A percentile compares a stretch with the other conserved stretches of the same genome.
Conservation (phyloP, 2,113 vertebrate species). For the Paralichthys olivaceus region DNA sequence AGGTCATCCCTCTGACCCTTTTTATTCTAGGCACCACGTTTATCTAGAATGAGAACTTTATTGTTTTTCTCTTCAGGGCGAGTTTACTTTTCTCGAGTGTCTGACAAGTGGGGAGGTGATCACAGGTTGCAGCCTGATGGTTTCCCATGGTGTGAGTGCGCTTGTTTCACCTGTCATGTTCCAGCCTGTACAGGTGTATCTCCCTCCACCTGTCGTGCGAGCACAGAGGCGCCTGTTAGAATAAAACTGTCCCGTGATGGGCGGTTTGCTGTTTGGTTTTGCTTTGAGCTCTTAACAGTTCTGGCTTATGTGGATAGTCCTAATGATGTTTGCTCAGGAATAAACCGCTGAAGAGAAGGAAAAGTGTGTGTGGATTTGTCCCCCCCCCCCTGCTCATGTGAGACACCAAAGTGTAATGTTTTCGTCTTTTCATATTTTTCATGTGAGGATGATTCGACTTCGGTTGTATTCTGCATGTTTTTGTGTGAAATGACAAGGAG, state of each 20-base stretch:
- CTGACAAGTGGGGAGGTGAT: conserved; percentile 21
- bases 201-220: conserved; percentile 82
- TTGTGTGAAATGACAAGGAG: conserved; percentile 66
- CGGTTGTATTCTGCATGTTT: conserved; percentile 20
- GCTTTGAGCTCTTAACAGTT: conserved; percentile 62
- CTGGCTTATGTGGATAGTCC: conserved; percentile 49
- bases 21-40: too few species aligned
- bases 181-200: conserved; percentile 82
- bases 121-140: conserved; percentile 15
- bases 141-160: conserved; percentile 64
- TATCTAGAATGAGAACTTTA: not conserved
- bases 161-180: conserved; percentile 81
- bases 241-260: conserved; percentile 60
- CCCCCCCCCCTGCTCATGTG: not conserved
- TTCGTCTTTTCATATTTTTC: too few species aligned
- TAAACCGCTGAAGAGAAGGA: conserved; percentile 27
- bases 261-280: conserved; percentile 74
- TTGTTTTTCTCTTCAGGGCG: conserved; percentile 15
- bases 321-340: conserved; percentile 71
- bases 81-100: conserved; percentile 18
- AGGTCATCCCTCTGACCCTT: too few species aligned
- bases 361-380: not conserved
- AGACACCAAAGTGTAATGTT: not conserved
- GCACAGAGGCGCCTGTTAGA: conserved; percentile 58
- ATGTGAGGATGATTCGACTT: too few species aligned